Percentiles rank a stretch among this genome's conserved stretches.
Conservation (phyloP, 2,888 invertebrate genomes). For the Cantharis flavilabris region DNA sequence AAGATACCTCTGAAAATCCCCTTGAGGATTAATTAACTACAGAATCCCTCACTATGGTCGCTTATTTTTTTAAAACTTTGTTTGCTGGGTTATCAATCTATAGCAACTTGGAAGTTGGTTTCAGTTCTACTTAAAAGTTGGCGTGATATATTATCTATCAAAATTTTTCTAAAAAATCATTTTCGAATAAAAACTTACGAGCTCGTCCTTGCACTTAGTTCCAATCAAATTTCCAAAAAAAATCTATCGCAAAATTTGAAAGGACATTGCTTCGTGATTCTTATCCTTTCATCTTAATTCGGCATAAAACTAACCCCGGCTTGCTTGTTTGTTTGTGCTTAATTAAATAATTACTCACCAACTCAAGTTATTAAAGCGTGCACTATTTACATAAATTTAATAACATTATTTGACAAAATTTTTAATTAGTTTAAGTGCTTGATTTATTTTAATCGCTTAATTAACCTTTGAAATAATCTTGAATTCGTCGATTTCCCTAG, state of each 20-base stretch:
- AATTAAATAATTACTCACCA: constrained; percentile 10
- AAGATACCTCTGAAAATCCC: neutral
- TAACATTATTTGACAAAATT: neutral
- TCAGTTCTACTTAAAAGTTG: neutral
- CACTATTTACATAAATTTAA: neutral
- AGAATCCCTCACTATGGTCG: neutral
- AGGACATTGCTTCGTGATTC: neutral
- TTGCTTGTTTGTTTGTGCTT: constrained; percentile 7
- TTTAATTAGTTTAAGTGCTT: neutral
- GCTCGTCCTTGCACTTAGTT: neutral
- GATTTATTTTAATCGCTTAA: neutral
- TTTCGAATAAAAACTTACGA: neutral
- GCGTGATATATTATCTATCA: neutral
- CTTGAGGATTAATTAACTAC: neutral
- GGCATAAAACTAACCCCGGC: constrained; percentile 7
- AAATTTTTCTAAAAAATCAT: neutral
- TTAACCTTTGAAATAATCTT: neutral
- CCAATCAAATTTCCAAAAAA: neutral
- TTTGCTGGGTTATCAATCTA: neutral
- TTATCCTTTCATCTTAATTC: constrained; percentile 8
- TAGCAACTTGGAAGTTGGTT: neutral
- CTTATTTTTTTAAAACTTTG: neutral
- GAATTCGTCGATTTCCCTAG: neutral
- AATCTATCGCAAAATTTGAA: neutral
- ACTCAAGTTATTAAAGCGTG: neutral